These are phyloP conservation scores for Pteropus alecto DNA, from an alignment of 2,113 vertebrate species.

Conservation along the genomic window DNA sequence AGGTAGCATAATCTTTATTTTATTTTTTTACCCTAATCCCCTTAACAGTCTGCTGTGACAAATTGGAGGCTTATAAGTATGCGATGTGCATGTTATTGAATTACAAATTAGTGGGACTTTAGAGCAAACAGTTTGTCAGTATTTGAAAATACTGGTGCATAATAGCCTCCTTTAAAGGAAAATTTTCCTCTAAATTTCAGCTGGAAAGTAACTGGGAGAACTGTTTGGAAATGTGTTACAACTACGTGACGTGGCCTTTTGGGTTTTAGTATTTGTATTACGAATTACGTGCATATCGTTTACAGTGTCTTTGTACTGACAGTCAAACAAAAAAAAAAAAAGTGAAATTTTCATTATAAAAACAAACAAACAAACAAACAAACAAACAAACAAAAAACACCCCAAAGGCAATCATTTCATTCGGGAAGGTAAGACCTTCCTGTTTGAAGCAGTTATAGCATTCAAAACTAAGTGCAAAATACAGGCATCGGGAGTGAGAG, in stretches of 20 bases:
- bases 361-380: not conserved
- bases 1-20: not conserved
- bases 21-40: not conserved
- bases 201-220: not conserved
- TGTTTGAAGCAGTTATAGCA: not conserved
- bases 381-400: no score
- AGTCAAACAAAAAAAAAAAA: not conserved
- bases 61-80: not conserved
- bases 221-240: not conserved
- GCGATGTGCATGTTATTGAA: not conserved
- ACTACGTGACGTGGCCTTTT: not conserved
- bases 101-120: not conserved
- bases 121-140: slow-evolving; percentile 1
- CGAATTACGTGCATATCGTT: not conserved
- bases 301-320: not conserved
- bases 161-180: not conserved
- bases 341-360: not conserved
- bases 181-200: not conserved
- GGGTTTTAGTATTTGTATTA: not conserved
- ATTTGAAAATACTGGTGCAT: not conserved
- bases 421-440: not conserved
- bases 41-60: not conserved
- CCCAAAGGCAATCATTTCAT: not conserved
- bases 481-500: not conserved
- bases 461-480: not conserved